Evolutionary conservation across 2,797 vertebrate species (phyloP).

Genomic region (Lates japonicus): DNA sequence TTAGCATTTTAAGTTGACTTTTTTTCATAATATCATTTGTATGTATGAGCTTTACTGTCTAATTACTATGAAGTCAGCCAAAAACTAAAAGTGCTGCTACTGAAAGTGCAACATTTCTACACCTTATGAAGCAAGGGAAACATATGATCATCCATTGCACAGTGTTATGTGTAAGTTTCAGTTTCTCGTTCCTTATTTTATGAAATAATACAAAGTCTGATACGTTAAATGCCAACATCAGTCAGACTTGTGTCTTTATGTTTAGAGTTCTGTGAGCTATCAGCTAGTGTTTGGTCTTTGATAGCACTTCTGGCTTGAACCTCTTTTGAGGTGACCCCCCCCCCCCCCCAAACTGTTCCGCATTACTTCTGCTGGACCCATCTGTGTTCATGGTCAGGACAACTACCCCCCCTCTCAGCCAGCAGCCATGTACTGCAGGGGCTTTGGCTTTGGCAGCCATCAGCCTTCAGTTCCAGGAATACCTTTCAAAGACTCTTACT

Average conservation of each 20-base stretch:
- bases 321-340: not conserved
- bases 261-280: not conserved
- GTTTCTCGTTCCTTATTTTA: not conserved
- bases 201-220: not conserved
- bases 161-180: not conserved
- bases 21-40: too few relatives aligned
- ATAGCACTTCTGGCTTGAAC: not conserved
- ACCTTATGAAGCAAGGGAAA: not conserved
- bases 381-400: not conserved
- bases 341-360: not conserved
- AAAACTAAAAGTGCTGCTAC: not conserved
- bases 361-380: not conserved
- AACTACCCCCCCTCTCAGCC: not conserved
- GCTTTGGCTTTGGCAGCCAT: conserved; percentile 14
- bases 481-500: conserved; percentile 77
- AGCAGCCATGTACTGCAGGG: not conserved
- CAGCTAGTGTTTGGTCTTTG: not conserved
- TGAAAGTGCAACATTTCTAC: not conserved
- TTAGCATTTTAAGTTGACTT: not conserved
- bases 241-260: not conserved
- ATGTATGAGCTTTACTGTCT: too few relatives aligned
- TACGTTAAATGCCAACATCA: not conserved
- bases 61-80: not conserved
- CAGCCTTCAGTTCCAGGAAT: conserved; percentile 54
- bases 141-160: not conserved